Evolutionary conservation across 2,113 vertebrate species (phyloP).

Genomic region (Channa maculata): DNA sequence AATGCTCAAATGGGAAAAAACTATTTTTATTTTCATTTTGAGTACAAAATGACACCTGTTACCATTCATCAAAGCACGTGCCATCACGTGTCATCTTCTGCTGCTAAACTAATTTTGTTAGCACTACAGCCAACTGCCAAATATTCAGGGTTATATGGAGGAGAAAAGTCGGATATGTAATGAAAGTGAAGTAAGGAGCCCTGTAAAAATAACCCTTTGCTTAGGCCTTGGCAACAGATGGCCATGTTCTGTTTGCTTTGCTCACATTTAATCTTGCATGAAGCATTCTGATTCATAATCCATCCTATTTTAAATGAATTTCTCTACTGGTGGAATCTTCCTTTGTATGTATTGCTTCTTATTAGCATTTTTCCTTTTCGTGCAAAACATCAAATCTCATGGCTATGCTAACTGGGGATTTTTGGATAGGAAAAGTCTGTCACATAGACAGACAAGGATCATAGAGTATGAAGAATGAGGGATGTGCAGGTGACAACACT

Average conservation of each 20-base stretch:
- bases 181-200: slow-evolving; percentile 1
- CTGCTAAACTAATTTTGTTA: no score
- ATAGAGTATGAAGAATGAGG: slow-evolving; percentile 35
- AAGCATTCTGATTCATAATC: slow-evolving; percentile 23
- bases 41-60: no score
- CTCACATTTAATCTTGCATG: slow-evolving; percentile 21
- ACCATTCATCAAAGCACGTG: no score
- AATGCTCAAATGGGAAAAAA: no score
- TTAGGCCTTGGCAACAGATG: slow-evolving; percentile 22
- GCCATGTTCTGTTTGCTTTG: slow-evolving; percentile 34
- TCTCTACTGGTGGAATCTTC: neutral
- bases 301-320: neutral
- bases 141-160: neutral
- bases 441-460: slow-evolving; percentile 44
- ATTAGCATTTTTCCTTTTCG: slow-evolving; percentile 3
- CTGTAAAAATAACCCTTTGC: neutral
- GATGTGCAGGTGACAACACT: slow-evolving; percentile 61
- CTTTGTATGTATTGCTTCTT: neutral
- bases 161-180: neutral
- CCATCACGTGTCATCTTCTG: no score
- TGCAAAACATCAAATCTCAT: slow-evolving; percentile 17
- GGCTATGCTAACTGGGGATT: neutral
- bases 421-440: slow-evolving; percentile 31
- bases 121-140: neutral
- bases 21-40: no score